Evolutionary conservation across 2,888 invertebrate genomes (phyloP).

Genomic region (Zonitis immaculata): DNA sequence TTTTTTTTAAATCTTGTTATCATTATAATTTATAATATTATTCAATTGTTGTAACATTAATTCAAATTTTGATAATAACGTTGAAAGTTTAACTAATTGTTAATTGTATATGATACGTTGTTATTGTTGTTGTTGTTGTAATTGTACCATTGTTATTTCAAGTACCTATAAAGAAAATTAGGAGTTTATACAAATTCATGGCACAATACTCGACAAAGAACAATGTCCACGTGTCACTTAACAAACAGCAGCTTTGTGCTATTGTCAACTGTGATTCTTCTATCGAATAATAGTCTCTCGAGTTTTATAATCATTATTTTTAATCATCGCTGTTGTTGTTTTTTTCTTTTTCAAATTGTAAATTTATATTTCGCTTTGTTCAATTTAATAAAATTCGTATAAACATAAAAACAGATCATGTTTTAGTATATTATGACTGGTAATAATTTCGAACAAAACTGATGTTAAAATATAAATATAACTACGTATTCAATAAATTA

Average conservation of each 20-base stretch:
- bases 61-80: constrained; percentile 10
- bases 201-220: constrained; percentile 29
- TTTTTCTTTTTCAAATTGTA: neutral
- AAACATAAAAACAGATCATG: constrained; percentile 4
- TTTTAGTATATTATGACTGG: constrained; percentile 4
- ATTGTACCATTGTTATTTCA: constrained; percentile 1
- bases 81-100: constrained; percentile 3
- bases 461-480: constrained; percentile 23
- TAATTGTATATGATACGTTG: neutral
- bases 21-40: neutral
- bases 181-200: constrained; percentile 16
- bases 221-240: constrained; percentile 28
- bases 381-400: constrained; percentile 1
- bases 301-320: constrained; percentile 14
- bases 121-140: neutral
- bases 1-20: constrained; percentile 2
- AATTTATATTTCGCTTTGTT: neutral
- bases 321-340: neutral
- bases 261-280: constrained; percentile 21
- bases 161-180: constrained; percentile 11
- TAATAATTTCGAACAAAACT: constrained; percentile 15
- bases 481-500: constrained; percentile 23
- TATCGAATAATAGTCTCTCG: constrained; percentile 30
- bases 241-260: constrained; percentile 11
- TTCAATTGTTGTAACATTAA: neutral